Evolutionary conservation across 2,888 invertebrate species (phyloP), one percentile per base, ranked within the genome.

Genomic region (Drosophila pegasa): DNA sequence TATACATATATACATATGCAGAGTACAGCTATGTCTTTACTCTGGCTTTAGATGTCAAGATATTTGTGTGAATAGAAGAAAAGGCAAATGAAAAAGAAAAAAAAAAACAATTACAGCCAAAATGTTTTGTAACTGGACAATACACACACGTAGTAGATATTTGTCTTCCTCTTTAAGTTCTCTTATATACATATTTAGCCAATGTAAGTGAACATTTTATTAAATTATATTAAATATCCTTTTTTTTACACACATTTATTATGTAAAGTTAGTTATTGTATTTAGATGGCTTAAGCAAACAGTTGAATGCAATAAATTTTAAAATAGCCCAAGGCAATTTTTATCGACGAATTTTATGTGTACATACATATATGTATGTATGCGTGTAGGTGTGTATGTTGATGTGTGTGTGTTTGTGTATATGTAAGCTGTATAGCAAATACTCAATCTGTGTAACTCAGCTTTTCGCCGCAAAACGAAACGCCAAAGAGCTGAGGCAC

Each of bases 281-380:
- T 38, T 55, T 69, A 54, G 43, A 60, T 71, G 38, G 38, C 18
- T 40, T 59, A 74, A 67, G 56, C n/a, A 31, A 22, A 64, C 18
- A 51, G 69, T 73, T 72, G 35, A 59, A 51, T 60, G 43, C 50
- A 73, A 75, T 71, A 67, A 60, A 63, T 50, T 60, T 25, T 37
- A 54, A 75, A 74, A 59, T 47, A 56, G 45, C 71, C 67, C 60
- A 63, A 63, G 71, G 67, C 71, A 71, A 58, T 16, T 27, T 18
- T n/a, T 31, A 33, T 50, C 2, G 9, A 50, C 2, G 25, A 16
- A 20, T n/a, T 22, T 20, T 8, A 12, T 25, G 37, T 20, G 9
- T 33, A 48, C 27, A 16, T 25, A 10, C 22, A 25, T n/a, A 14
- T n/a, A 41, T 9, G 12, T 6, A 18, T 29, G 45, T 2, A 20